These are phyloP conservation scores for Excalfactoria chinensis DNA, from an alignment of 2,113 vertebrate genomes.

Conservation along the genomic window DNA sequence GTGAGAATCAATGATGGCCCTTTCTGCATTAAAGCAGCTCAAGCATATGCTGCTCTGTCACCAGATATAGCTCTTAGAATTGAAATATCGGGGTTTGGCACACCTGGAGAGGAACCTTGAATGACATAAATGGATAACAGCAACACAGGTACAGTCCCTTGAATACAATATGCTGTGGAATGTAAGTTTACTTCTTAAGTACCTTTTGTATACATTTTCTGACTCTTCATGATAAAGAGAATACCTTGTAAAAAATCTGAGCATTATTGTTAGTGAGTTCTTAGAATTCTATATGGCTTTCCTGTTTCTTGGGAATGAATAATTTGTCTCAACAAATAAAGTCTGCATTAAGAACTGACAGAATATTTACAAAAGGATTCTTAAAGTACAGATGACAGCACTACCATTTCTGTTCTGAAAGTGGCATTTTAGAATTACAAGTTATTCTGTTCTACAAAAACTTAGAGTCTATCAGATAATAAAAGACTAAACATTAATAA, in stretches of 20 bases:
- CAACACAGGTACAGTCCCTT: not conserved
- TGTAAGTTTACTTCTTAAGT: not conserved
- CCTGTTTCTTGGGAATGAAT: not conserved
- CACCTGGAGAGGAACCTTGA: not conserved
- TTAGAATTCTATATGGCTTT: not conserved
- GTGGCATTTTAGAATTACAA: not conserved
- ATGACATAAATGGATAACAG: not conserved
- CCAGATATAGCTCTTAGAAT: not conserved
- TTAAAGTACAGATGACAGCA: not conserved
- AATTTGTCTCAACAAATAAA: not conserved
- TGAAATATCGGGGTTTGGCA: not conserved
- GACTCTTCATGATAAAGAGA: not conserved
- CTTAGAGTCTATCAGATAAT: not conserved
- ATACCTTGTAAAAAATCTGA: not conserved
- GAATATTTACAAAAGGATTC: not conserved
- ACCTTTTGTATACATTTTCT: not conserved
- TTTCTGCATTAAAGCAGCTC: not conserved
- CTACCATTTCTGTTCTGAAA: not conserved
- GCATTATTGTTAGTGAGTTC: not conserved
- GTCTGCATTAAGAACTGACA: not conserved
- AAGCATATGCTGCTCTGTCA: not conserved
- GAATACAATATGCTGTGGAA: not conserved
- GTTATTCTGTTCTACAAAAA: not conserved
- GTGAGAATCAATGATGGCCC: not conserved
- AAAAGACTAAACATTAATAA: not conserved